Base-by-base conservation (phyloP, 1,140 invertebrate species). In the Teleopsis dalmanni region DNA sequence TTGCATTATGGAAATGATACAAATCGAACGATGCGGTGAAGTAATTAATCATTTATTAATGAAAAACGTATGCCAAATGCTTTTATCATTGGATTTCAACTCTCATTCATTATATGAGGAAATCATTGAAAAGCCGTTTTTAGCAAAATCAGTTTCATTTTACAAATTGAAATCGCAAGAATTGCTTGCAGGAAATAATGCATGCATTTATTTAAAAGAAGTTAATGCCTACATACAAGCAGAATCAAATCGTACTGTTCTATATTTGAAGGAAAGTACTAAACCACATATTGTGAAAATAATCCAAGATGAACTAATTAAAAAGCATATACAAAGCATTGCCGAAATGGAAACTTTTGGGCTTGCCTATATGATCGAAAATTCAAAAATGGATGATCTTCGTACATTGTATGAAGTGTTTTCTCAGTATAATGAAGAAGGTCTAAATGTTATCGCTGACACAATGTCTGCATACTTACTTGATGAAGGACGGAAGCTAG, bases 261-360 rank as follows among this genome's bases (percentile, higher is more conserved):
- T 97, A 73, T 99, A 99, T 78, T 77, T 99, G 33, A 96, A 99
- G 73, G 91, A 95, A 72, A 88, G 86, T 27, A 99, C 96, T 6
- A 95, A 99, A 73, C 81, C 84, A 40, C 80, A 88, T 47, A 95
- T 99, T 61, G 93, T 99, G 8, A 83, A 91, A 72, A 95, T 99
- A 41, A 86, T 99, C 23, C 95, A 99, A 75, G 87, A 96, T 67
- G 95, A 98, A 72, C 77, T 99, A 44, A 98, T 99, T 60, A 94
- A 93, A 65, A 90, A 92, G 66, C 95, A 99, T 73, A 98, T 99
- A 94, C 93, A 95, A 69, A 97, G 95, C 13, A 96, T 99, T 63
- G 92, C 98, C 14, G 92, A 97, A 83, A 99, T 99, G 95, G 95
- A 98, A 75, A 98, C 99, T 72, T 95, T 91, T 51, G 96, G 96